A percentile compares a stretch with the other conserved stretches of the same genome.
phyloP scores from a whole-genome alignment of 2,113 vertebrate genomes.

The Etheostoma cragini region DNA sequence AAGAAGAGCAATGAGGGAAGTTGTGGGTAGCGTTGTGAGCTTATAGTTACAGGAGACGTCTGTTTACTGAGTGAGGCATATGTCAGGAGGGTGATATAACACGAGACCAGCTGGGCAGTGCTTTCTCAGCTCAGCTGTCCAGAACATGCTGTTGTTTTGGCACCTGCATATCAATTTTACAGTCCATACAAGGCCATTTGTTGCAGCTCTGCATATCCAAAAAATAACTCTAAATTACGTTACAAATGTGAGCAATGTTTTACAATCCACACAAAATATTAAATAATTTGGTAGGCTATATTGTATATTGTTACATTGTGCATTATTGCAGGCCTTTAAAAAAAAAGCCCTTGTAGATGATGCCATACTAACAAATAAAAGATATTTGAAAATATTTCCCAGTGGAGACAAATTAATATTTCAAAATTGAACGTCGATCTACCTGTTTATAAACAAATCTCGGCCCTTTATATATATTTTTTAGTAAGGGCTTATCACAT shows the following conservation, averaged over 20 bases:
- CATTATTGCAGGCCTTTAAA: neutral
- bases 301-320: neutral
- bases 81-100: constrained; percentile 54
- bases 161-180: neutral
- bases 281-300: neutral
- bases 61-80: constrained; percentile 50
- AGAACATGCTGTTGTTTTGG: constrained; percentile 37
- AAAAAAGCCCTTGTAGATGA: neutral
- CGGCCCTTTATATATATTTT: constrained; percentile 9
- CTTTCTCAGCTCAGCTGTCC: constrained; percentile 39
- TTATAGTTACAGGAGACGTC: constrained; percentile 52
- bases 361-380: neutral
- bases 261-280: neutral
- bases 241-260: neutral
- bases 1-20: constrained; percentile 64
- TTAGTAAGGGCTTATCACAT: neutral
- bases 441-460: neutral
- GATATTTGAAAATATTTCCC: neutral
- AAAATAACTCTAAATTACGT: neutral
- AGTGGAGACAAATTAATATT: neutral
- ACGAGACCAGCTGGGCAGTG: constrained; percentile 47
- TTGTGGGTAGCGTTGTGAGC: constrained; percentile 45
- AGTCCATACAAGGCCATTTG: neutral
- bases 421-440: neutral
- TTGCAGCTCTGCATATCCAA: neutral